Base-by-base conservation (phyloP, 2,797 vertebrate genomes). In the Triplophysa bombifrons region DNA sequence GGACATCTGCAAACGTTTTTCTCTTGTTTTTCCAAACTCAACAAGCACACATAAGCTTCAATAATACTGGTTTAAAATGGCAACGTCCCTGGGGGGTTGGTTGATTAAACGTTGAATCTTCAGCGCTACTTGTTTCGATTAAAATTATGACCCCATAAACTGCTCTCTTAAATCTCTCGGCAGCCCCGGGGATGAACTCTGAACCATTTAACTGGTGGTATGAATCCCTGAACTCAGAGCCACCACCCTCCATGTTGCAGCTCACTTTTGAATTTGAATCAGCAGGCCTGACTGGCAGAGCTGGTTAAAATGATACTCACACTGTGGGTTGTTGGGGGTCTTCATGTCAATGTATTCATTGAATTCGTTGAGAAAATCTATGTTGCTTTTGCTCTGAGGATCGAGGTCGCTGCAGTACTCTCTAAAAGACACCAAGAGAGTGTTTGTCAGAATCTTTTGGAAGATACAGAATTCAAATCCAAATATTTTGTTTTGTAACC, bases 351-450 rank as follows among this genome's bases (percentile, higher is more conserved):
- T 97, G 92, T 96, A 96, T 67, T 95, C 89, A 88, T 93, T 96
- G 90, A 99, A 98, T 83, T 96, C 95, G 82, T 94, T 92, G 64
- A 98, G 95, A 90, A 97, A 99, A 86, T 96, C 95, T 0, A 95
- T 98, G 91, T 96, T 98, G 90, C 96, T 96, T 77, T 93, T 93
- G 20, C 94, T 64, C 72, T 66, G 92, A 51, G 91, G 91, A 86
- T 95, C 96, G 78, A 98, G 85, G 79, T 97, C 95, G 51, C 73
- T 95, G 86, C 97, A 99, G 88, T 98, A 99, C 84, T 95, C 89
- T 89, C 97, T 99, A 76, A 20, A 61, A 71, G 27, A 73, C 48
- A 64, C 13, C 69, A 46, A 13, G 25, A 1, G 13, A 19, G 22
- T 20, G 68, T 73, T 7, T 30, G 16, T 30, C 56, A 44, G 25